Evolutionary conservation across 1,140 invertebrate species (phyloP).

Genomic region (Stratiolaelaps scimitus): DNA sequence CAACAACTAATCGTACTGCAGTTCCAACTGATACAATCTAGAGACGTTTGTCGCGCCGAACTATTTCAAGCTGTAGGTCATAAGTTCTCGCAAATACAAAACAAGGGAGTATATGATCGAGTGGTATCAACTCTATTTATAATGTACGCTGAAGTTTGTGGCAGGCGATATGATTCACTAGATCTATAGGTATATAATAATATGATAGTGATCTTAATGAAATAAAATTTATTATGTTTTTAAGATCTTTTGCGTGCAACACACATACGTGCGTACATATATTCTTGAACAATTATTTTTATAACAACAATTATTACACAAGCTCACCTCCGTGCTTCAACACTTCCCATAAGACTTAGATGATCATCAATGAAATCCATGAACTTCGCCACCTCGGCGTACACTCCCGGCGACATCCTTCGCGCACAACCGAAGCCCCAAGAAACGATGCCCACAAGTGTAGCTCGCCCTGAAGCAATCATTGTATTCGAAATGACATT

Average conservation of each 20-base stretch:
- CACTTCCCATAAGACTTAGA: background rate
- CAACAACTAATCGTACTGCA: background rate
- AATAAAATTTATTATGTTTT: background rate
- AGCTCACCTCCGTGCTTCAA: conserved; percentile 6
- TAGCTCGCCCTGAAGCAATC: background rate
- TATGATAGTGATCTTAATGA: no score
- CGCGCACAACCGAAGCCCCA: conserved; percentile 57
- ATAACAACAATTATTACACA: background rate
- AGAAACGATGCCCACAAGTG: conserved; percentile 53
- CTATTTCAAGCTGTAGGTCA: no score
- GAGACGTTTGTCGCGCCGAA: no score
- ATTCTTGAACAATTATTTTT: background rate
- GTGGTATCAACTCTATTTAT: no score
- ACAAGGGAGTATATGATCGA: no score
- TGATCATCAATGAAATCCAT: conserved; percentile 44
- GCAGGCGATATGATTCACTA: no score
- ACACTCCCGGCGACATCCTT: conserved; percentile 54
- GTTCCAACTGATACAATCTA: no score
- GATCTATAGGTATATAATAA: no score
- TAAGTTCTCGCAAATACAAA: no score
- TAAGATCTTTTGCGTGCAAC: background rate
- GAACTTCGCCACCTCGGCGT: conserved; percentile 51
- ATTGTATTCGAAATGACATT: no score
- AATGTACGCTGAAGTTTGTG: no score
- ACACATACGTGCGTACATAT: background rate